These are phyloP conservation scores for Nanger granti DNA, from an alignment of 2,113 vertebrate genomes.

Conservation along the genomic window DNA sequence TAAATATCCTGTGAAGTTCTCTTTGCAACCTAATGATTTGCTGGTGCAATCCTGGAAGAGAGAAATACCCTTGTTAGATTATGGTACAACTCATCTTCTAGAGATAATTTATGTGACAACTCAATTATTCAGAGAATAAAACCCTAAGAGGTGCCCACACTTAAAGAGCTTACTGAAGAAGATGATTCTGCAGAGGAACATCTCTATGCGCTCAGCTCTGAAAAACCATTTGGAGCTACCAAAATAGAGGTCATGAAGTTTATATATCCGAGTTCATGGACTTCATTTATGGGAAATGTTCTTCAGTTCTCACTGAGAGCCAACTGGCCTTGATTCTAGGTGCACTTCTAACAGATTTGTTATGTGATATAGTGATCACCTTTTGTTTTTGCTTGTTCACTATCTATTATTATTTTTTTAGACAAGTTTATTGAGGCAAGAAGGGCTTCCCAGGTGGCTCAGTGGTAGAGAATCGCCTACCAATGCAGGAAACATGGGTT, in stretches of 20 bases:
- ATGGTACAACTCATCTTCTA: background rate
- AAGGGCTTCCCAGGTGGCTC: background rate
- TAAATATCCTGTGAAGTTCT: background rate
- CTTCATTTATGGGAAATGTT: background rate
- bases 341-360: background rate
- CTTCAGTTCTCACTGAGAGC: background rate
- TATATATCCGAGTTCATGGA: background rate
- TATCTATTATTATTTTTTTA: background rate
- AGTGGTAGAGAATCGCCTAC: background rate
- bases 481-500: background rate
- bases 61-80: conserved; percentile 15
- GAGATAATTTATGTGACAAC: background rate
- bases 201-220: background rate
- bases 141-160: background rate
- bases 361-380: background rate
- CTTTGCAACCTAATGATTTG: background rate
- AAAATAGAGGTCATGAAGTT: background rate
- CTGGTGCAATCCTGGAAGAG: background rate
- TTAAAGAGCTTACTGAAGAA: background rate
- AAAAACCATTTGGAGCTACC: background rate
- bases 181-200: background rate
- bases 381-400: background rate
- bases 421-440: background rate
- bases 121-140: conserved; percentile 41
- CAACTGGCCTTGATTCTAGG: background rate